phyloP scores from a whole-genome alignment of 1,140 invertebrate species.

The Micrasema minimum region DNA sequence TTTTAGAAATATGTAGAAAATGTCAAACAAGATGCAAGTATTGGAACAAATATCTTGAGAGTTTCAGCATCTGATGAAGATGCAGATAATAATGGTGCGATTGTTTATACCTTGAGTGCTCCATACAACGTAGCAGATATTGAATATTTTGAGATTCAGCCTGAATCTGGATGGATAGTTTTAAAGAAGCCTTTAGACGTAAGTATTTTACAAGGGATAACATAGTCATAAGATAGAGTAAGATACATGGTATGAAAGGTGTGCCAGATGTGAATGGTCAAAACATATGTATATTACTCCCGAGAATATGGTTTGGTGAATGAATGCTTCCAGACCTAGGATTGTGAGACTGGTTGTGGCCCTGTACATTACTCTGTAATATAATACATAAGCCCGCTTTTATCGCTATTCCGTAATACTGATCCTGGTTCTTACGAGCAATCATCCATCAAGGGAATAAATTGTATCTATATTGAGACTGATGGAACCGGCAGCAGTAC shows the following conservation, averaged over 20 bases:
- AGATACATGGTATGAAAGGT: constrained; percentile 45
- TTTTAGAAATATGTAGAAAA: constrained; percentile 95
- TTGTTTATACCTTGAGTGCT: constrained; percentile 89
- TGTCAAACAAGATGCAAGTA: constrained; percentile 95
- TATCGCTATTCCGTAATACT: constrained; percentile 53
- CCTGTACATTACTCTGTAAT: constrained; percentile 40
- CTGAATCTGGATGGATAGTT: constrained; percentile 95
- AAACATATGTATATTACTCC: constrained; percentile 56
- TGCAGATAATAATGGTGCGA: constrained; percentile 95
- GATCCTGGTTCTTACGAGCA: constrained; percentile 67
- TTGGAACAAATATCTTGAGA: constrained; percentile 92
- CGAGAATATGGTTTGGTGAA: constrained; percentile 62
- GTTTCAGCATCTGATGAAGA: constrained; percentile 96
- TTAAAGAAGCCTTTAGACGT: constrained; percentile 94
- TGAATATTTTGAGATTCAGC: constrained; percentile 95
- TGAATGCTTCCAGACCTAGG: constrained; percentile 67
- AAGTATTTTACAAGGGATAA: constrained; percentile 69
- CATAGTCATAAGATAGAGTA: constrained; percentile 20
- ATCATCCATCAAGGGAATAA: constrained; percentile 64
- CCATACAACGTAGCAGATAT: constrained; percentile 86
- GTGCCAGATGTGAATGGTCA: constrained; percentile 61
- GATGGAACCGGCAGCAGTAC: constrained; percentile 44
- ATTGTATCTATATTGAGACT: constrained; percentile 46
- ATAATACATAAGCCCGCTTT: constrained; percentile 36
- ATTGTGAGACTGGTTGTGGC: constrained; percentile 55